Evolutionary conservation across 2,113 vertebrate genomes (phyloP).

Genomic region (Sphaerodactylus townsendi): DNA sequence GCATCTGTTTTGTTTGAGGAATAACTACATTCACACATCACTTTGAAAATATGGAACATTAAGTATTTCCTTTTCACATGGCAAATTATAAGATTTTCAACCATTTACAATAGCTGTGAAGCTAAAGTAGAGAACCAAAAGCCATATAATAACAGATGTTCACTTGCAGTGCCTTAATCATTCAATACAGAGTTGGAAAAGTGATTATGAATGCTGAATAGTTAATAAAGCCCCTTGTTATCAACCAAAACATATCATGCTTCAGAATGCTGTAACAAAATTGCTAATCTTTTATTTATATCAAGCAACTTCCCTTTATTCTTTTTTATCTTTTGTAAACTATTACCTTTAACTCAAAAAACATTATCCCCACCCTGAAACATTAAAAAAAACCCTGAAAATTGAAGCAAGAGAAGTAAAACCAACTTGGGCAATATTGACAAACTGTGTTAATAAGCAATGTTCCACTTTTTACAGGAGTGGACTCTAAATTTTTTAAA

Average conservation of each 20-base stretch:
- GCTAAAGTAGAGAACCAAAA: neutral
- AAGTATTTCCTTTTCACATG: neutral
- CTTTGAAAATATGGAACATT: neutral
- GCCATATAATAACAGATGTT: neutral
- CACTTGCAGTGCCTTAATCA: neutral
- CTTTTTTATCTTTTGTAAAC: neutral
- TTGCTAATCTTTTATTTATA: neutral
- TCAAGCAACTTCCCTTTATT: neutral
- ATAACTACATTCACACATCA: neutral
- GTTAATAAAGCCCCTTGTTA: neutral
- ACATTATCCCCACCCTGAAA: neutral
- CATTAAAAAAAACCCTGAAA: neutral
- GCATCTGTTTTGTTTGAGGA: neutral
- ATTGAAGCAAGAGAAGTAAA: neutral
- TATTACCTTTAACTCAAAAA: neutral
- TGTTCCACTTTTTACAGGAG: neutral
- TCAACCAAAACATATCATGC: neutral
- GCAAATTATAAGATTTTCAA: neutral
- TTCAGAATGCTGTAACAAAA: neutral
- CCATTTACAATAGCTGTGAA: neutral
- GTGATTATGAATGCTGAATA: neutral
- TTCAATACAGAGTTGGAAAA: neutral
- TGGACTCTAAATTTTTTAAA: neutral
- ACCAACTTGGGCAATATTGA: neutral
- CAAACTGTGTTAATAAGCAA: neutral